Evolutionary conservation across 2,888 invertebrate species (phyloP).

Genomic region (Branchipolynoe longqiensis): DNA sequence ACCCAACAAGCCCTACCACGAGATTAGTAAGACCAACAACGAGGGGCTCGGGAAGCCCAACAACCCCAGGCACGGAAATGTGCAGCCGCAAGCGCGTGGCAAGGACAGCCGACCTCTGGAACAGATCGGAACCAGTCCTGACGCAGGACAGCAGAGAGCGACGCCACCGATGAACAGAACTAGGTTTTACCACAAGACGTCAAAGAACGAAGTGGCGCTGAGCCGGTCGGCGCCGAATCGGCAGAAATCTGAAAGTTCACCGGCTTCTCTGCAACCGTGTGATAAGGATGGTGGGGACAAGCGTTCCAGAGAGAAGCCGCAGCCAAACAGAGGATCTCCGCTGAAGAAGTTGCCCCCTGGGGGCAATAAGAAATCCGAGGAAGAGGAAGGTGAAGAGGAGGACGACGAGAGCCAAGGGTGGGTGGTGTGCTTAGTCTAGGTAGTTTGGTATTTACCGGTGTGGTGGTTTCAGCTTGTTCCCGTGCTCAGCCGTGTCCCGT

Average conservation of each 20-base stretch:
- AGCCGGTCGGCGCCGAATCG: background rate
- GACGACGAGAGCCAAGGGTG: slow-evolving; percentile 7
- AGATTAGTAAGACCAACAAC: slow-evolving; percentile 29
- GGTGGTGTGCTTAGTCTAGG: too few species aligned
- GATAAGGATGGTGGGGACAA: too few species aligned
- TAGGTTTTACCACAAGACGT: slow-evolving; percentile 54
- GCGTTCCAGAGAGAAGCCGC: too few species aligned
- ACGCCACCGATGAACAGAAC: slow-evolving; percentile 1
- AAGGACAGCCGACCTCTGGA: background rate
- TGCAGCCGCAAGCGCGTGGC: background rate
- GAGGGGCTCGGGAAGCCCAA: background rate
- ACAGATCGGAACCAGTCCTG: too few species aligned
- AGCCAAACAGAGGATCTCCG: background rate
- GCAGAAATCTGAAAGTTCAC: background rate
- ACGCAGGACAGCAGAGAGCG: background rate
- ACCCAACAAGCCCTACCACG: slow-evolving; percentile 53
- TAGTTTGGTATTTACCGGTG: too few species aligned
- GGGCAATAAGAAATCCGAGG: slow-evolving; percentile 26
- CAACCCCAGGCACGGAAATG: background rate
- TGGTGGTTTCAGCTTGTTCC: too few species aligned
- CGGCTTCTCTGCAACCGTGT: background rate
- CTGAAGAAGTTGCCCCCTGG: background rate
- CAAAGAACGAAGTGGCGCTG: slow-evolving; percentile 50
- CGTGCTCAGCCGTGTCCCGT: too few species aligned
- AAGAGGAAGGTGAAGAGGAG: slow-evolving; percentile 29